These are phyloP conservation scores for Trachelus stipa DNA, from an alignment of 2,888 invertebrate species.

Conservation along the genomic window DNA sequence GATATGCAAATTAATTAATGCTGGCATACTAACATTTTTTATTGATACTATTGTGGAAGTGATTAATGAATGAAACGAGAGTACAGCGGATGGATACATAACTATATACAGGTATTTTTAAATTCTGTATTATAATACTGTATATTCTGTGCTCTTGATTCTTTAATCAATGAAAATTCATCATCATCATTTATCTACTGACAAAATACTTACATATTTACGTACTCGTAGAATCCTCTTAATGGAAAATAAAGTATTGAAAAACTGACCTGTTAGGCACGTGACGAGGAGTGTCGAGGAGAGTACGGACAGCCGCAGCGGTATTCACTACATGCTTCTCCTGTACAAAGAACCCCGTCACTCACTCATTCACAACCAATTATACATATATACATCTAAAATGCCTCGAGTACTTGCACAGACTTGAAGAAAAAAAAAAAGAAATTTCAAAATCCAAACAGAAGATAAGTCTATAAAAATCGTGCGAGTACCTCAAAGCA, in stretches of 20 bases:
- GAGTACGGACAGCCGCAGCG: conserved; percentile 61
- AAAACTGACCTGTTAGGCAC: conserved; percentile 63
- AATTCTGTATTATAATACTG: background rate
- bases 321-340: conserved; percentile 64
- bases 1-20: background rate
- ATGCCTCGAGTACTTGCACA: background rate
- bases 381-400: conserved; percentile 7
- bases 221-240: background rate
- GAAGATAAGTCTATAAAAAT: background rate
- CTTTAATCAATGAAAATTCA: background rate
- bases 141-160: background rate
- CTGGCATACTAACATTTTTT: background rate
- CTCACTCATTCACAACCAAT: conserved; percentile 59
- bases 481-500: background rate
- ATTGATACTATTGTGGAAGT: background rate
- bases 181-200: background rate
- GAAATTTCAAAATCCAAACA: background rate
- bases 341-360: conserved; percentile 65
- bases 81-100: background rate
- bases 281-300: conserved; percentile 65
- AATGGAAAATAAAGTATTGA: conserved; percentile 29
- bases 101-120: background rate
- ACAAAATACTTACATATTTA: background rate
- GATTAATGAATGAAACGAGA: background rate
- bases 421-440: background rate